Conservation (phyloP, 2,797 vertebrate species). For the Allobates femoralis region DNA sequence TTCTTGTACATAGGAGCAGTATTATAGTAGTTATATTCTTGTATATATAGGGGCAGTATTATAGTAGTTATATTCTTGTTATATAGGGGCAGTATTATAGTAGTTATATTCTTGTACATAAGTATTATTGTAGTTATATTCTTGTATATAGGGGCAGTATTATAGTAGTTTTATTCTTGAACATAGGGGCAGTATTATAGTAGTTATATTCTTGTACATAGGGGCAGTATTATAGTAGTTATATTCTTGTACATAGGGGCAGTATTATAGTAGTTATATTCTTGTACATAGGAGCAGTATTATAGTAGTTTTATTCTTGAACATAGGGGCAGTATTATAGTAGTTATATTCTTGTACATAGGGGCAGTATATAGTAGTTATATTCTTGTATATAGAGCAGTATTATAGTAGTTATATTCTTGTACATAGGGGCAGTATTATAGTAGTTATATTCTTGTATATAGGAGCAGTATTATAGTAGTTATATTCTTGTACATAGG, state of each 20-base stretch:
- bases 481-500: constrained; percentile 12
- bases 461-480: background rate
- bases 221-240: constrained; percentile 15
- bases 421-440: background rate
- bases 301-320: background rate
- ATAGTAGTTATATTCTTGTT: constrained; percentile 1
- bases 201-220: background rate
- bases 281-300: background rate
- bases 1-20: background rate
- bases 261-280: too few relatives aligned
- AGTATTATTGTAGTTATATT: too few relatives aligned
- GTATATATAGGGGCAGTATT: background rate
- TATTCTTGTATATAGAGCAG: too few relatives aligned
- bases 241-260: too few relatives aligned
- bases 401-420: too few relatives aligned
- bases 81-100: background rate
- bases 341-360: too few relatives aligned
- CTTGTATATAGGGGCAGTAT: too few relatives aligned
- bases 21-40: constrained; percentile 4
- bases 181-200: background rate
- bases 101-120: constrained; percentile 4
- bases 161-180: background rate
- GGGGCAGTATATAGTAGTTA: too few relatives aligned
- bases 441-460: background rate
- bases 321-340: background rate